Percentiles rank a stretch among this genome's conserved stretches.
These are phyloP conservation scores for Mormoops blainvillei DNA, from an alignment of 2,113 vertebrate genomes.

Conservation along the genomic window DNA sequence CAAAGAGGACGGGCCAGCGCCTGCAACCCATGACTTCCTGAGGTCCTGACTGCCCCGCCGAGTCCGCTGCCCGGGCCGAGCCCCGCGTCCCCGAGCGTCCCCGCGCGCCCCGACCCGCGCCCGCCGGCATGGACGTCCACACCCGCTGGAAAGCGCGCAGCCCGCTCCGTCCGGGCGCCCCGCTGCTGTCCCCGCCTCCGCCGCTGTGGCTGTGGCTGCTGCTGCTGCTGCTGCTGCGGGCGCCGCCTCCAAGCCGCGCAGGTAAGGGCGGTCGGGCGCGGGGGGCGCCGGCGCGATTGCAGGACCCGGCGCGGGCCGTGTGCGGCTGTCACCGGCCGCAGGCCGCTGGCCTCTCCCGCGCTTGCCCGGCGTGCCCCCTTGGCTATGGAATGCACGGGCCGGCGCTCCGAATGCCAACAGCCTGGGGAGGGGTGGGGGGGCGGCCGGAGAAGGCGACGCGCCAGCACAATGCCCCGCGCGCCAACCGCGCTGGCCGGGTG, in stretches of 20 bases:
- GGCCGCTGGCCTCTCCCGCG: background rate
- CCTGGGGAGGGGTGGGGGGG: constrained; percentile 39
- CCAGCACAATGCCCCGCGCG: constrained; percentile 48
- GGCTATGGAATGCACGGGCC: constrained; percentile 41
- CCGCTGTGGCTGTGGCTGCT: constrained; percentile 22
- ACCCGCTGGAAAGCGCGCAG: constrained; percentile 84
- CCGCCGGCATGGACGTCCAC: constrained; percentile 83
- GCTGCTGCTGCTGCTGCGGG: constrained; percentile 70
- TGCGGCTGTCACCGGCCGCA: constrained; percentile 40
- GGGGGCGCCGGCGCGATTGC: background rate
- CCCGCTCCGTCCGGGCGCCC: constrained; percentile 63
- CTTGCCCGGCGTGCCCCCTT: background rate
- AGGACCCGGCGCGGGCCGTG: background rate
- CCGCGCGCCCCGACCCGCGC: constrained; percentile 44
- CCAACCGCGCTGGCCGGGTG: background rate
- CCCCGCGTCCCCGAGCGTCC: constrained; percentile 72
- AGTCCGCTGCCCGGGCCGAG: constrained; percentile 74
- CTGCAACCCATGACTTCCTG: constrained; percentile 76
- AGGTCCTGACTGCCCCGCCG: constrained; percentile 50
- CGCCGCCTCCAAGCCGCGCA: constrained; percentile 76
- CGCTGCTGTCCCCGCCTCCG: constrained; percentile 55
- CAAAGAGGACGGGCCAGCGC: constrained; percentile 23
- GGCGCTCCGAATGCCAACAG: constrained; percentile 63
- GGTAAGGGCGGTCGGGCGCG: constrained; percentile 72
- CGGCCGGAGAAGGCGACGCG: constrained; percentile 56